A percentile compares a stretch with the other conserved stretches of the same genome.
Evolutionary conservation across 1,140 invertebrate genomes (phyloP).

Genomic region (Whitmania pigra): DNA sequence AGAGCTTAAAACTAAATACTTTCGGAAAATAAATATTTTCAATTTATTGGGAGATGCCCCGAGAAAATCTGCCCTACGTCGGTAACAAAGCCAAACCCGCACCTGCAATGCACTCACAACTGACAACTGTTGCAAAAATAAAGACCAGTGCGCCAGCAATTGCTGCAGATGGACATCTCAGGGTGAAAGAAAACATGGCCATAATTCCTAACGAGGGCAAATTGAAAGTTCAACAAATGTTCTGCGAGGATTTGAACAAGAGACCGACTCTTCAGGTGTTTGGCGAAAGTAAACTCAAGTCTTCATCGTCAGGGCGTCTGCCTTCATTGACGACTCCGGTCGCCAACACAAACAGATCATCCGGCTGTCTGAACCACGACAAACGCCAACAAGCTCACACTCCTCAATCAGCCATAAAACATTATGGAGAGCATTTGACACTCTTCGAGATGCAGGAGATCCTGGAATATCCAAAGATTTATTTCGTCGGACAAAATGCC

Average conservation of each 20-base stretch:
- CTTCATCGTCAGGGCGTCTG: neutral
- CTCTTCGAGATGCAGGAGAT: slow-evolving; percentile 91
- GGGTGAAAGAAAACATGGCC: neutral
- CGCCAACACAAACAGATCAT: neutral
- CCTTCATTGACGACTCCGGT: neutral
- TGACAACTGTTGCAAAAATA: neutral
- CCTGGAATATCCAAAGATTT: slow-evolving; percentile 71
- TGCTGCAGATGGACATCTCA: neutral
- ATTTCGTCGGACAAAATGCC: slow-evolving; percentile 88
- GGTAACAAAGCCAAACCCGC: neutral
- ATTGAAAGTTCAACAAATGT: slow-evolving; percentile 11
- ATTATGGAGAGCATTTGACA: slow-evolving; percentile 82
- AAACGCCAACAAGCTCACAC: slow-evolving; percentile 15
- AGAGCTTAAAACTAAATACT: too few relatives aligned
- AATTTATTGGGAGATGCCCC: neutral
- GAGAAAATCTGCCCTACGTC: neutral
- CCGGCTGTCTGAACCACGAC: neutral
- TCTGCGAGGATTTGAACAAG: slow-evolving; percentile 6
- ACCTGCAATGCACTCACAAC: neutral
- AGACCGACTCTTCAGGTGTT: neutral
- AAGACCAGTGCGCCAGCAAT: neutral
- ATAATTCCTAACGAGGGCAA: neutral
- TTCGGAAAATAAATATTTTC: neutral
- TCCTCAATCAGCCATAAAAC: slow-evolving; percentile 56
- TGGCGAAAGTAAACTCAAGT: neutral